Evolutionary conservation across 2,888 invertebrate genomes (phyloP).

Genomic region (Dolomedes plantarius): DNA sequence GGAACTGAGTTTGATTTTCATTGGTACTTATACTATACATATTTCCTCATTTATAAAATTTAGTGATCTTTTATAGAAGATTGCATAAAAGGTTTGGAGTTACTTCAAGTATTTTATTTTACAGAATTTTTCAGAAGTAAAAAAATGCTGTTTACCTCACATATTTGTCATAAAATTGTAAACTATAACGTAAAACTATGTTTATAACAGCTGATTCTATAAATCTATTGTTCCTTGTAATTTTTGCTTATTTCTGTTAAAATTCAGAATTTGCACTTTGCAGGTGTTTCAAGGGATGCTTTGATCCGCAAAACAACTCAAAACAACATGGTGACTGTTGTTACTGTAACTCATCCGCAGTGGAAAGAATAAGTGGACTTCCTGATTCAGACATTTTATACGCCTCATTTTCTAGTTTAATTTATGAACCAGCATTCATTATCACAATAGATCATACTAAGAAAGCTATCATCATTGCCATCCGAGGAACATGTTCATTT

Average conservation of each 20-base stretch:
- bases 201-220: too few species aligned
- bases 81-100: too few species aligned
- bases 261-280: background rate
- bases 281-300: slow-evolving; percentile 36
- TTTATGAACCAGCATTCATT: slow-evolving; percentile 52
- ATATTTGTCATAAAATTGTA: too few species aligned
- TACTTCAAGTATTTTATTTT: too few species aligned
- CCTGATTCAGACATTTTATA: slow-evolving; percentile 43
- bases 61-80: too few species aligned
- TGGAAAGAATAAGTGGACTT: slow-evolving; percentile 37
- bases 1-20: too few species aligned
- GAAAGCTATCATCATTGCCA: slow-evolving; percentile 31
- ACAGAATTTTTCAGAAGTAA: too few species aligned
- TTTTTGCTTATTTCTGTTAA: slow-evolving; percentile 33
- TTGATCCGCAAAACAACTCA: background rate
- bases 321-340: slow-evolving; percentile 40
- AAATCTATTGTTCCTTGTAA: too few species aligned
- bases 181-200: too few species aligned
- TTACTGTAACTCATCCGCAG: slow-evolving; percentile 34
- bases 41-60: too few species aligned
- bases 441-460: slow-evolving; percentile 38
- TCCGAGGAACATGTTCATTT: slow-evolving; percentile 51
- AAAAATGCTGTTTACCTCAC: too few species aligned
- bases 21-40: too few species aligned
- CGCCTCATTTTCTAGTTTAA: slow-evolving; percentile 36